These are phyloP conservation scores for Papilio protenor DNA, from an alignment of 2,888 invertebrate species.

Conservation along the genomic window DNA sequence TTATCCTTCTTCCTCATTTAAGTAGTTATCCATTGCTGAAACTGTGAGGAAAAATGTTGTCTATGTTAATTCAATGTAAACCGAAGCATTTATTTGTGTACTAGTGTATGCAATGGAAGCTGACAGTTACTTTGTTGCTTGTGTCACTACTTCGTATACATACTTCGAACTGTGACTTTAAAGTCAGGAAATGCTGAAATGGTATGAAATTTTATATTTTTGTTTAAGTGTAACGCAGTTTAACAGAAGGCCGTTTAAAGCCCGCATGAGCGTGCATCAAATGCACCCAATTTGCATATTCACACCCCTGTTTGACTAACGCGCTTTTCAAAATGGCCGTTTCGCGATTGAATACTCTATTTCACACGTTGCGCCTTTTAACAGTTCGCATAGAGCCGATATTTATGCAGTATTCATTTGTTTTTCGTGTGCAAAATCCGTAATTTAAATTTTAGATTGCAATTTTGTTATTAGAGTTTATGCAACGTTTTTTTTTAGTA, in stretches of 20 bases:
- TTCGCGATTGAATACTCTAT: constrained; percentile 42
- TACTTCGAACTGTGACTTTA: not conserved
- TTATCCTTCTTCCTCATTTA: no score
- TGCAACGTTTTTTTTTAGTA: not conserved
- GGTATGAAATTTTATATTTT: constrained; percentile 4
- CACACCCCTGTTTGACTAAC: constrained; percentile 63
- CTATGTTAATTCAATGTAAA: not conserved
- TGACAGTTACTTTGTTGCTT: not conserved
- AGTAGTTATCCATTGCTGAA: not conserved
- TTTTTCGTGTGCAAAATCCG: constrained; percentile 29
- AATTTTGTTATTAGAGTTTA: constrained; percentile 11
- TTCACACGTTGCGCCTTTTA: constrained; percentile 38
- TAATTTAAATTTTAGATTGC: constrained; percentile 41
- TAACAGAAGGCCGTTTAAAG: constrained; percentile 50
- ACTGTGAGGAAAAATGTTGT: not conserved
- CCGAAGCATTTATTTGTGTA: not conserved
- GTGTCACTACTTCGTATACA: not conserved
- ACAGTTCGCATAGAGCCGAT: constrained; percentile 27
- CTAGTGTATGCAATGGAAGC: no score
- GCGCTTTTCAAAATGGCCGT: constrained; percentile 51
- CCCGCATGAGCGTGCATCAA: constrained; percentile 60
- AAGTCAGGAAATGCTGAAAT: not conserved
- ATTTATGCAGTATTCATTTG: constrained; percentile 29
- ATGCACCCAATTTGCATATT: constrained; percentile 66
- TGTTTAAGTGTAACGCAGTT: constrained; percentile 51